Percentiles rank a stretch among this genome's conserved stretches.
Conservation (phyloP, 2,113 vertebrate species). For the Sminthopsis crassicaudata region DNA sequence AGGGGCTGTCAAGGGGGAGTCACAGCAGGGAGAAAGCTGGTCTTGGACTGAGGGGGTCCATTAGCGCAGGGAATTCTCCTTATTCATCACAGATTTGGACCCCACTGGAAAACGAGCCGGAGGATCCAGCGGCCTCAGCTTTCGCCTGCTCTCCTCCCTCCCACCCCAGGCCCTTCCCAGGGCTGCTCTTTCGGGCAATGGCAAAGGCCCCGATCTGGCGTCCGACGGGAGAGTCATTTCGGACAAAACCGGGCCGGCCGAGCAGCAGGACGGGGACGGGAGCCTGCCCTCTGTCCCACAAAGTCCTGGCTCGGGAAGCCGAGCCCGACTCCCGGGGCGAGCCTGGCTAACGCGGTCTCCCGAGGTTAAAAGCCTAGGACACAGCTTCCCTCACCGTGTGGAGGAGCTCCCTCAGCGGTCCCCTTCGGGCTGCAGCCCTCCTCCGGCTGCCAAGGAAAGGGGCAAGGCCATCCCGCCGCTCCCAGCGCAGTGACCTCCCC, state of each 20-base stretch:
- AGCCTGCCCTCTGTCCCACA: not conserved
- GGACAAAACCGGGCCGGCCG: too few relatives aligned
- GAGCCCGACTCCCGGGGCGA: too few relatives aligned
- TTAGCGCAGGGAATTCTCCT: not conserved
- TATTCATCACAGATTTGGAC: not conserved
- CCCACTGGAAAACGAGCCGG: not conserved
- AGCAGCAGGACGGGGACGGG: not conserved
- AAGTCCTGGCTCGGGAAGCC: not conserved
- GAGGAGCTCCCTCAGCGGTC: not conserved
- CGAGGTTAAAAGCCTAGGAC: not conserved
- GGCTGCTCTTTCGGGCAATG: not conserved
- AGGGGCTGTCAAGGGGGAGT: not conserved
- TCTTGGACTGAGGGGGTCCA: not conserved
- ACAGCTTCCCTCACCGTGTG: not conserved
- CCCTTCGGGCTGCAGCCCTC: not conserved
- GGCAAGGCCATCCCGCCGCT: too few relatives aligned
- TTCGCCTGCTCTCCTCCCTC: not conserved
- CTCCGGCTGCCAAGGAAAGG: not conserved
- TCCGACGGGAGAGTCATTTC: too few relatives aligned
- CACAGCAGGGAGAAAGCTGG: not conserved
- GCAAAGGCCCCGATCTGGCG: not conserved
- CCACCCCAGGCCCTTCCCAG: not conserved
- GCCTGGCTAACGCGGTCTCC: not conserved
- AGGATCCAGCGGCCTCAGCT: not conserved
- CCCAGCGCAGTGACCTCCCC: too few relatives aligned